Conservation (phyloP, 2,888 invertebrate genomes). For the Chalcosyrphus nemorum region DNA sequence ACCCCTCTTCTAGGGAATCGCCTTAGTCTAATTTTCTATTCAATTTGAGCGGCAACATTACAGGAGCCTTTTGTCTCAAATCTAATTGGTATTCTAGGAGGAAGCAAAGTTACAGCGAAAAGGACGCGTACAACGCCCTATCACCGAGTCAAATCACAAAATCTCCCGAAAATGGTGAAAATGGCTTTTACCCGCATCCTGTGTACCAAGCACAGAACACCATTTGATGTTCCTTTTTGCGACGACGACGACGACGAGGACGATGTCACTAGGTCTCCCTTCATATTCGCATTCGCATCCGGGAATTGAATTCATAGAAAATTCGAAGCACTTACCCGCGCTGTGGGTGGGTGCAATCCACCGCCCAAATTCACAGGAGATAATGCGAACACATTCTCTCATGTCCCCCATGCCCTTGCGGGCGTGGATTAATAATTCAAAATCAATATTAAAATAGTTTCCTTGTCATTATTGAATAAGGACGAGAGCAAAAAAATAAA, state of each 20-base stretch:
- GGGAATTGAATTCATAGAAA: background rate
- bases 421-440: conserved; percentile 50
- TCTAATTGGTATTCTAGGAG: conserved; percentile 55
- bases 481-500: no score
- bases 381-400: conserved; percentile 1
- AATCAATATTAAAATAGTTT: conserved; percentile 61
- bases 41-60: conserved; percentile 34
- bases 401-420: conserved; percentile 33
- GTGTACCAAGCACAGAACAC: conserved; percentile 4
- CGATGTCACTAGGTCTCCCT: conserved; percentile 13
- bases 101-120: conserved; percentile 17
- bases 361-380: conserved; percentile 3
- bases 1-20: background rate
- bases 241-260: background rate
- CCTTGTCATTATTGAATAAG: conserved; percentile 26
- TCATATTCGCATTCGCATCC: conserved; percentile 8
- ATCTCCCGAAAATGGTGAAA: conserved; percentile 40
- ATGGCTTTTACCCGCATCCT: background rate
- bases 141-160: conserved; percentile 38
- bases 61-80: conserved; percentile 43
- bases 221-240: no score
- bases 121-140: conserved; percentile 33
- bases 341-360: background rate
- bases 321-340: background rate
- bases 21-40: conserved; percentile 41